Conservation (phyloP, 2,888 invertebrate species). For the Philopedon plagiatum region DNA sequence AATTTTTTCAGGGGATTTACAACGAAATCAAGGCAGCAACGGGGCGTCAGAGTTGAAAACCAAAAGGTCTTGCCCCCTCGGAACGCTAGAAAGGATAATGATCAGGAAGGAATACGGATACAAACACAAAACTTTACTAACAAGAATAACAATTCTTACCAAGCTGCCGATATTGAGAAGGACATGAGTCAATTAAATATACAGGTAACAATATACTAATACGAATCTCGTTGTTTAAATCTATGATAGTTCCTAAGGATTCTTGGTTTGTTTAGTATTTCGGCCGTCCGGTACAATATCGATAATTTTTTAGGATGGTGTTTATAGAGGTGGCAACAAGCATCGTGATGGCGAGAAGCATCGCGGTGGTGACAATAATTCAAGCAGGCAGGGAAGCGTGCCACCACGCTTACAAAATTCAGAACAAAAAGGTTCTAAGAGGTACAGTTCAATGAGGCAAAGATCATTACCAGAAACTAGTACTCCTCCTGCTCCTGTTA, state of each 20-base stretch:
- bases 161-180: constrained; percentile 63
- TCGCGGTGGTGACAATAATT: constrained; percentile 37
- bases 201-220: too few species aligned
- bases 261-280: too few species aligned
- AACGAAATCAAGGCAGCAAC: constrained; percentile 61
- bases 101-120: too few species aligned
- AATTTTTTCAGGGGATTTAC: constrained; percentile 64
- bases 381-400: constrained; percentile 63
- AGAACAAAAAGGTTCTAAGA: constrained; percentile 71
- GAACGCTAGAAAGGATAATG: constrained; percentile 28
- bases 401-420: constrained; percentile 66
- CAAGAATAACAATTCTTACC: constrained; percentile 62
- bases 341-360: constrained; percentile 44
- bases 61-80: constrained; percentile 52
- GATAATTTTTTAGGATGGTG: constrained; percentile 46
- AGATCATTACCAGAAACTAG: constrained; percentile 73
- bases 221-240: too few species aligned
- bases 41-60: constrained; percentile 59
- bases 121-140: constrained; percentile 65
- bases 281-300: too few species aligned
- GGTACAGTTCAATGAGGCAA: constrained; percentile 73
- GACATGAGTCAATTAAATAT: constrained; percentile 63
- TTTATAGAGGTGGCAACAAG: constrained; percentile 52
- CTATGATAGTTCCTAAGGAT: too few species aligned
- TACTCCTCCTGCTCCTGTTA: constrained; percentile 62